Evolutionary conservation across 2,888 invertebrate genomes (phyloP), one percentile per base, ranked within the genome.

Genomic region (Eupsilia transversa): DNA sequence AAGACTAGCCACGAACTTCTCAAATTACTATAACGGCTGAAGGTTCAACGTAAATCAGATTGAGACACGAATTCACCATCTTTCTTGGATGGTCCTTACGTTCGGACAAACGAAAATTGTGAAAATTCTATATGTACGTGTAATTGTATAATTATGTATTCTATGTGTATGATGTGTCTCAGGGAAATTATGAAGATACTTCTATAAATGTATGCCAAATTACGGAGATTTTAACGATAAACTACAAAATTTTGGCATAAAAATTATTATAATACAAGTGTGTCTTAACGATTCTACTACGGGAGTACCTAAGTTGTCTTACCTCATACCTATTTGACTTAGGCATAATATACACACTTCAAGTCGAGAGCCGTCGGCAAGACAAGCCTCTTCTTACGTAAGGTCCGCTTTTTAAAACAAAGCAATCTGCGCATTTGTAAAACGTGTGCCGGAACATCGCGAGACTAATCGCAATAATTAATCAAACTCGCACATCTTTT

Each of bases 381-480:
- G 0, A 1, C 17, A 23, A 38, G 27, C 49, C 27, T n/a, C 33
- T 56, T n/a, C 3, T 38, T 64, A 65, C 60, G 20, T 68, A 74
- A 80, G 38, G 41, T 65, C 20, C 14, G 60, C n/a, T 38, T 66
- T 75, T 68, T 57, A 52, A 74, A 80, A 84, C 82, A 84, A 82
- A 79, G 79, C 73, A 73, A 74, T 57, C 27, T 74, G 56, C 46
- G 30, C 69, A 20, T 67, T 61, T 43, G 59, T 30, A 43, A 74
- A 82, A 77, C 82, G 77, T 84, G 83, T 60, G 65, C 72, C 75
- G 52, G 74, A 81, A 64, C 52, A 66, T 64, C 49, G 83, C 80
- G 85, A 73, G 56, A 83, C 78, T 65, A 82, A 80, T 83, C 75
- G 69, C 64, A 83, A 82, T 83, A 83, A 82, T 83, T 84, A 85